Conservation (phyloP, 2,888 invertebrate genomes). For the Zygothrica quintamaculata region DNA sequence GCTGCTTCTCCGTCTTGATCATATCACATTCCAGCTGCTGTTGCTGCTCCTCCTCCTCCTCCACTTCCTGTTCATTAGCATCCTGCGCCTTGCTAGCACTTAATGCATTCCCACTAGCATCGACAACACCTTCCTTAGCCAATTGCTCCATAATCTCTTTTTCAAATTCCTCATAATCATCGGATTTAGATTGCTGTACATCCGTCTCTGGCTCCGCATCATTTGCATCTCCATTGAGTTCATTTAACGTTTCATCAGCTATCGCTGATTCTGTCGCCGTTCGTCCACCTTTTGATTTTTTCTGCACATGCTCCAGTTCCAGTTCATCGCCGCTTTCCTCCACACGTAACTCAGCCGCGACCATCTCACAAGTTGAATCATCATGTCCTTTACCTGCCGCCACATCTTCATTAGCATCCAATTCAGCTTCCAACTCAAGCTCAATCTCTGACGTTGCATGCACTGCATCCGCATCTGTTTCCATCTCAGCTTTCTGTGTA, state of each 20-base stretch:
- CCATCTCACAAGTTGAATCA: conserved; percentile 31
- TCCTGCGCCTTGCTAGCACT: conserved; percentile 44
- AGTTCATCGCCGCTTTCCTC: conserved; percentile 65
- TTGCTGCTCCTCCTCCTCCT: neutral
- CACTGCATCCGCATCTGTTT: neutral
- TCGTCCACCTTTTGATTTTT: too few relatives aligned
- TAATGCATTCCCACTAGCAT: conserved; percentile 65
- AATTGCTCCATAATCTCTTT: conserved; percentile 65
- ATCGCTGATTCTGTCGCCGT: neutral
- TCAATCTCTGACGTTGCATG: conserved; percentile 4
- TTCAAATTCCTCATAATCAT: conserved; percentile 59
- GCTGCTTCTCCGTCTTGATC: neutral
- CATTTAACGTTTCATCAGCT: conserved; percentile 12
- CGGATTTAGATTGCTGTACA: conserved; percentile 11
- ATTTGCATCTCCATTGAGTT: conserved; percentile 18
- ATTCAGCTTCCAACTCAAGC: neutral
- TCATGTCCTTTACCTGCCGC: conserved; percentile 19
- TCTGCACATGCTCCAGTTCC: conserved; percentile 7
- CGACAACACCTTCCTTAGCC: conserved; percentile 59
- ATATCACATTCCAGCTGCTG: conserved; percentile 30
- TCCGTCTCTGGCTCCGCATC: neutral
- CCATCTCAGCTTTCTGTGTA: conserved; percentile 16
- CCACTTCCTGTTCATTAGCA: conserved; percentile 1
- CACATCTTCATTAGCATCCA: conserved; percentile 7
- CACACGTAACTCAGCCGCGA: conserved; percentile 67